These are phyloP conservation scores for Glaucidium brasilianum DNA, from an alignment of 2,113 vertebrate species.

Conservation along the genomic window DNA sequence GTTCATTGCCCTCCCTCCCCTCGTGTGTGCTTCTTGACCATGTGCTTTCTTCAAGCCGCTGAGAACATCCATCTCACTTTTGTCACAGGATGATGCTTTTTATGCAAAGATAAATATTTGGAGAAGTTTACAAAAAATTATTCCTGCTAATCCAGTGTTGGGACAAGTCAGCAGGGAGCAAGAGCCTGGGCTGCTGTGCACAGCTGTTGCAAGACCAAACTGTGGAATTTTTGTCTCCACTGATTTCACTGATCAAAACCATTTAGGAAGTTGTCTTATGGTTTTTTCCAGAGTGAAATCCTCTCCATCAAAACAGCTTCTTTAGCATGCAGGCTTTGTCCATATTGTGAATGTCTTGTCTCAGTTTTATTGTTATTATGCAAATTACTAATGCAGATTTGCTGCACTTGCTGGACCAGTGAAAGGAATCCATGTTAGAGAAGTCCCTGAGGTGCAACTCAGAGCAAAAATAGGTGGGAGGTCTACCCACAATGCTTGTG, in stretches of 20 bases:
- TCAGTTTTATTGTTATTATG: neutral
- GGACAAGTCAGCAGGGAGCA: neutral
- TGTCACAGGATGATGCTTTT: neutral
- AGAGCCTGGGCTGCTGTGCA: neutral
- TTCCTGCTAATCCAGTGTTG: neutral
- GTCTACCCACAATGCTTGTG: neutral
- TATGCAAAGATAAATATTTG: slow-evolving; percentile 39
- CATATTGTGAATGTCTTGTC: neutral
- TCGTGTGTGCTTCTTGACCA: neutral
- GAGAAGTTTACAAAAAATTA: slow-evolving; percentile 32
- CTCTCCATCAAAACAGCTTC: neutral
- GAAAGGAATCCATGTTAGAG: neutral
- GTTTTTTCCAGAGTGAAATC: neutral
- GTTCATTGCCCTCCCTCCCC: neutral
- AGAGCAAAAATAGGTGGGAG: neutral
- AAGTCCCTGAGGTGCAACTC: neutral
- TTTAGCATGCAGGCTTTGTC: neutral
- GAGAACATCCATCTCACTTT: slow-evolving; percentile 4
- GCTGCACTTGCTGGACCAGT: neutral
- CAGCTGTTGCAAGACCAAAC: slow-evolving; percentile 18
- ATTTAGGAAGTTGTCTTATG: neutral
- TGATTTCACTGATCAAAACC: neutral
- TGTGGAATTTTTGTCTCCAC: neutral
- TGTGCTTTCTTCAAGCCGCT: neutral
- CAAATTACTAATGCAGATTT: neutral